Evolutionary conservation across 2,113 vertebrate genomes (phyloP).

Genomic region (Salvelinus namaycush): DNA sequence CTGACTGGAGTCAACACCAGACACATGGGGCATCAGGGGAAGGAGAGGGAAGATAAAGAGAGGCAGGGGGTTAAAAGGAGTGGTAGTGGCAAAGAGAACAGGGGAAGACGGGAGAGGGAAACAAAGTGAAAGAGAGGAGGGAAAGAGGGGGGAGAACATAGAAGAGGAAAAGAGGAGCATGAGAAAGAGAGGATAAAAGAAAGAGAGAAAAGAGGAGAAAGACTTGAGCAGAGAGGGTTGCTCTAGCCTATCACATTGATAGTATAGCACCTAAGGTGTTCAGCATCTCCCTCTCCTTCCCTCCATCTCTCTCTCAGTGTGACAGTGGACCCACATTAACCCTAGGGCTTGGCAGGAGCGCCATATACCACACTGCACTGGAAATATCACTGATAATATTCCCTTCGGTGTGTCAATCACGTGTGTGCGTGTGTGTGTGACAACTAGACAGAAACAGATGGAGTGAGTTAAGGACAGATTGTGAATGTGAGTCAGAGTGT

Average conservation of each 20-base stretch:
- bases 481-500: slow-evolving; percentile 37
- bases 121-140: background rate
- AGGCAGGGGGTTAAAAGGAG: too few relatives aligned
- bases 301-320: slow-evolving; percentile 4
- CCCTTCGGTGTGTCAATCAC: slow-evolving; percentile 57
- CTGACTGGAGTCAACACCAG: background rate
- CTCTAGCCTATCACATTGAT: too few relatives aligned
- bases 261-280: too few relatives aligned
- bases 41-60: too few relatives aligned
- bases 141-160: background rate
- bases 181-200: background rate
- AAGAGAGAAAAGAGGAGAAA: background rate
- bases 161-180: background rate
- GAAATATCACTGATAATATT: slow-evolving; percentile 68
- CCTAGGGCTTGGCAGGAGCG: slow-evolving; percentile 41
- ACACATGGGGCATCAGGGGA: too few relatives aligned
- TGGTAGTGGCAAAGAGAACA: too few relatives aligned
- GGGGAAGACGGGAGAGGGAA: background rate
- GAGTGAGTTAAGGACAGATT: slow-evolving; percentile 57
- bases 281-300: slow-evolving; percentile 3
- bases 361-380: slow-evolving; percentile 46
- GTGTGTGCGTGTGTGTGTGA: slow-evolving; percentile 18
- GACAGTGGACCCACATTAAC: slow-evolving; percentile 24
- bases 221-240: background rate
- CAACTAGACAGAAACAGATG: slow-evolving; percentile 53